These are phyloP conservation scores for Stenodera caucasica DNA, from an alignment of 2,888 invertebrate species.

Conservation along the genomic window DNA sequence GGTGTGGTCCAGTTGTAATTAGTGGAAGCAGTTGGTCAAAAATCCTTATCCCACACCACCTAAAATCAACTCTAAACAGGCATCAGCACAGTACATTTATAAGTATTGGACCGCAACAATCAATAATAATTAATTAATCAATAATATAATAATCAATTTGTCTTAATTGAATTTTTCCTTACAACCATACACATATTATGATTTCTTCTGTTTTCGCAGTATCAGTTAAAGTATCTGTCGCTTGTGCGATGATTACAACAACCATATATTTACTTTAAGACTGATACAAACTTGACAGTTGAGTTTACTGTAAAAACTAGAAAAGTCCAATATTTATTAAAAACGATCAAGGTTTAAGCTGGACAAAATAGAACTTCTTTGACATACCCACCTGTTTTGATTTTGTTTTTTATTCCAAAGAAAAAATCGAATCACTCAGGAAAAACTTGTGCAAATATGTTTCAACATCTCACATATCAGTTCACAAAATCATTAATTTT, in stretches of 20 bases:
- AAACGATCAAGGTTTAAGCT: conserved; percentile 55
- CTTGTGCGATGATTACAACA: conserved; percentile 24
- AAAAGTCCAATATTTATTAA: conserved; percentile 57
- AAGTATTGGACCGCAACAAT: conserved; percentile 52
- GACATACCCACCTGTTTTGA: conserved; percentile 21
- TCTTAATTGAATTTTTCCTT: conserved; percentile 13
- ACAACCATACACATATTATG: conserved; percentile 14
- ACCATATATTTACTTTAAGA: conserved; percentile 25
- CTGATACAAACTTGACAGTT: conserved; percentile 41
- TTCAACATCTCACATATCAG: conserved; percentile 7
- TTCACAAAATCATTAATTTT: conserved; percentile 10
- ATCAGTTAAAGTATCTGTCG: conserved; percentile 34
- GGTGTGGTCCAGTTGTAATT: conserved; percentile 30
- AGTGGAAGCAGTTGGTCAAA: conserved; percentile 63
- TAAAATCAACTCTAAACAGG: conserved; percentile 55
- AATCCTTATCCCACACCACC: conserved; percentile 66
- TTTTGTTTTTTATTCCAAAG: conserved; percentile 1
- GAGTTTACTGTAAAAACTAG: conserved; percentile 38
- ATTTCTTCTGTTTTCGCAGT: conserved; percentile 32
- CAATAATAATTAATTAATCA: conserved; percentile 16
- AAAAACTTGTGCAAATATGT: conserved; percentile 8
- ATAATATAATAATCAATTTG: neutral
- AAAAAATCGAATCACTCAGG: neutral
- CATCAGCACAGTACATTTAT: conserved; percentile 52
- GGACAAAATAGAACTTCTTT: conserved; percentile 26